Conservation (phyloP, 2,797 vertebrate species). For the Acanthurus tractus region DNA sequence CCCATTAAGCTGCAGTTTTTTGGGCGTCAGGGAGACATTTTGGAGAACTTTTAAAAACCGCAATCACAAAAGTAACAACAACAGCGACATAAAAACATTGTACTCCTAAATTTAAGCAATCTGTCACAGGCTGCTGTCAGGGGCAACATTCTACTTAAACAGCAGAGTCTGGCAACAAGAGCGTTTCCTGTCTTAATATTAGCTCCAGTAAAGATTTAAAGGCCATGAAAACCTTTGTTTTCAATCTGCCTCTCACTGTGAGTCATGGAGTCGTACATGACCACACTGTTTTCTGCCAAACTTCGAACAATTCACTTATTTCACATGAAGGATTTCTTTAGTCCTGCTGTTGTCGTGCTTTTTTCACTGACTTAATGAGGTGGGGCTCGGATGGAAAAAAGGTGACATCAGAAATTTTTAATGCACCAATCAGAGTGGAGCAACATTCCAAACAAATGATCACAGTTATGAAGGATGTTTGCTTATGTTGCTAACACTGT, state of each 20-base stretch:
- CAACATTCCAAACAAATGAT: no score
- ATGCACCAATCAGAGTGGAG: no score
- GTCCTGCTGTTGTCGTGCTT: not conserved
- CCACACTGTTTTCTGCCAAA: not conserved
- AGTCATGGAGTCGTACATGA: not conserved
- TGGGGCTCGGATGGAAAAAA: not conserved
- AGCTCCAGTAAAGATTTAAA: constrained; percentile 33
- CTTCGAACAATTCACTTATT: not conserved
- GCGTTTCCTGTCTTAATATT: constrained; percentile 13
- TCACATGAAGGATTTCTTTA: not conserved
- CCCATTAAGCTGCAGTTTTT: constrained; percentile 38
- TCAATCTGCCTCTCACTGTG: constrained; percentile 6
- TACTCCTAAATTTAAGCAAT: constrained; percentile 23
- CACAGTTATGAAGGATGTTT: no score
- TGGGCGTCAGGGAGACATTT: constrained; percentile 8
- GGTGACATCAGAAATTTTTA: no score
- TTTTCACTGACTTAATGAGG: not conserved
- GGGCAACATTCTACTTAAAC: constrained; percentile 6
- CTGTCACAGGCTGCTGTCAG: constrained; percentile 21
- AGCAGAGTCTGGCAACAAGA: constrained; percentile 26
- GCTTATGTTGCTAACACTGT: no score
- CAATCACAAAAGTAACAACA: constrained; percentile 47
- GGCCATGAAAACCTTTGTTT: constrained; percentile 7
- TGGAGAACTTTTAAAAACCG: constrained; percentile 24
- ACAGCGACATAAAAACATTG: constrained; percentile 41